A percentile compares a stretch with the other conserved stretches of the same genome.
Conservation (phyloP, 1,140 invertebrate genomes). For the Bilobella aurantiaca region DNA sequence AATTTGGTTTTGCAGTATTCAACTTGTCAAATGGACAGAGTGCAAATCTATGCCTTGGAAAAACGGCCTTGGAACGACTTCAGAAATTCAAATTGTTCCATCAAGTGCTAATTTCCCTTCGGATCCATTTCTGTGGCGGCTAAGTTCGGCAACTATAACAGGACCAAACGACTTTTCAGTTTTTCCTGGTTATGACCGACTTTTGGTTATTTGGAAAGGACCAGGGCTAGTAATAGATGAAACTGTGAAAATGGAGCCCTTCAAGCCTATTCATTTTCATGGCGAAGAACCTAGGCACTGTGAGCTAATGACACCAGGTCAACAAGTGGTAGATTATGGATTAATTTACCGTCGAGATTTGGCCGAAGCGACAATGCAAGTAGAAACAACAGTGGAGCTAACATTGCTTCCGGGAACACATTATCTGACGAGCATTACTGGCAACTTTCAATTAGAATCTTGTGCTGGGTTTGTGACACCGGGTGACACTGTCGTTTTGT, state of each 20-base stretch:
- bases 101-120: background rate
- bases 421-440: background rate
- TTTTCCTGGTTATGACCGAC: background rate
- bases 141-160: background rate
- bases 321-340: background rate
- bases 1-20: background rate
- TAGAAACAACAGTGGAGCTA: background rate
- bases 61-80: background rate
- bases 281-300: background rate
- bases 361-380: background rate
- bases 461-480: background rate
- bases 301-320: background rate
- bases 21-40: background rate
- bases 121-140: background rate
- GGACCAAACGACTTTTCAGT: background rate
- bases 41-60: background rate
- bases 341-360: background rate
- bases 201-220: background rate
- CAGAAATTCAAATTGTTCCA: background rate
- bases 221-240: background rate
- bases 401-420: background rate
- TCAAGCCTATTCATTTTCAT: background rate
- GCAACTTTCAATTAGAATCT: background rate
- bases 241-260: background rate
- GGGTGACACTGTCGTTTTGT: background rate